Conservation (phyloP, 2,113 vertebrate species). For the Axis porcinus region DNA sequence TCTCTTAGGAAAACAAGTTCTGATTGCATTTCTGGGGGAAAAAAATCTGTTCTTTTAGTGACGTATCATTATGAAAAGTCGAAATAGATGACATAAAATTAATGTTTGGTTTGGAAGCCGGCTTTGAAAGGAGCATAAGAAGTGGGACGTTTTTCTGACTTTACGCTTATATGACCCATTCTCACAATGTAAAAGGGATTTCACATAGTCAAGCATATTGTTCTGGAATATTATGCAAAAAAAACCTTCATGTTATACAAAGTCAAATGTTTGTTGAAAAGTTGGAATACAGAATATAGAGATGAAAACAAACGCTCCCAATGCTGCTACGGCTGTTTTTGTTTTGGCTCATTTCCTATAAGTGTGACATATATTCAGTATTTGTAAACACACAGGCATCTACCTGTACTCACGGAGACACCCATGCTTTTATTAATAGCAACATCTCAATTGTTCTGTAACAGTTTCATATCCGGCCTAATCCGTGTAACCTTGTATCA, state of each 20-base stretch:
- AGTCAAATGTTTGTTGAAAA: background rate
- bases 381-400: fast-evolving
- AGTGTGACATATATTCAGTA: fast-evolving
- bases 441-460: fast-evolving
- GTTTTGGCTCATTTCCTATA: fast-evolving
- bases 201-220: background rate
- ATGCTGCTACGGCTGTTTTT: too few species aligned
- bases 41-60: background rate
- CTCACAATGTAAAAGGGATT: background rate
- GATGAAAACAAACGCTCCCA: background rate
- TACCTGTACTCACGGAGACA: fast-evolving
- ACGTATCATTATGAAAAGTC: fast-evolving
- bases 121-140: background rate
- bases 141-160: too few species aligned
- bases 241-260: background rate
- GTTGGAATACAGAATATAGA: background rate
- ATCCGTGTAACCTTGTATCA: fast-evolving
- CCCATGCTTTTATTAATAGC: fast-evolving
- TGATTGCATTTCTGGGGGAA: background rate
- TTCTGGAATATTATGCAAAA: background rate
- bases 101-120: background rate
- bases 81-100: fast-evolving
- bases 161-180: fast-evolving
- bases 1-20: background rate
- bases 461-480: fast-evolving